Base-by-base conservation (phyloP, 2,888 invertebrate species). In the Andrena trimmerana region DNA sequence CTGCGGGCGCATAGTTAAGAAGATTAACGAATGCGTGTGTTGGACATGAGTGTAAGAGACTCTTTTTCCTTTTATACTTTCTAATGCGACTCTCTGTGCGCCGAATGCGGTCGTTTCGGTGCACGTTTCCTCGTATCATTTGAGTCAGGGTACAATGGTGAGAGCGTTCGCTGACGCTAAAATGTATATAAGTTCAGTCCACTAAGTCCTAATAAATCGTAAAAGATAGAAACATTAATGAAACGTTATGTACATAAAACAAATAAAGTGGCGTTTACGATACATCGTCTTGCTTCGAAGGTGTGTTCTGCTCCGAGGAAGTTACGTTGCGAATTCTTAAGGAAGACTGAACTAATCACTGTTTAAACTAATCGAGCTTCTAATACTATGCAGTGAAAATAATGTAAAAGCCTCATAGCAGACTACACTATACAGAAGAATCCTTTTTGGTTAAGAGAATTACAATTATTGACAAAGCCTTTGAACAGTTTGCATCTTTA, bases 191-290 rank as follows among this genome's bases (percentile, higher is more conserved):
- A 87, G 77, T 85, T 86, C 81, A 66, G 76, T 86, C 82, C 83
- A 86, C 83, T 86, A 86, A 89, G 78, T 89, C 86, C 85, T 88
- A 87, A 78, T 86, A 87, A 81, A 80, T 71, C 71, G 84, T 42
- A 88, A 86, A 81, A 86, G 24, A 83, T 87, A 87, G 83, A 88
- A 84, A 70, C 79, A 78, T 84, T 89, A 89, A 86, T 83, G 84
- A 85, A 66, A 86, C 84, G 83, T 90, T 88, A 87, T 91, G 91
- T 91, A 91, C 76, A 85, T 91, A 91, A 42, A 86, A 77, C 83
- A 89, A 91, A 91, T 91, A 90, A 90, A 90, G 24, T 86, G 79
- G 85, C 81, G 89, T 90, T 91, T 88, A 89, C 77, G 86, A 90
- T 71, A 81, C 71, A 86, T 52, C 63, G 42, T 71, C 42, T 42